Base-by-base conservation (phyloP, 1,140 invertebrate species). In the Musca vetustissima region DNA sequence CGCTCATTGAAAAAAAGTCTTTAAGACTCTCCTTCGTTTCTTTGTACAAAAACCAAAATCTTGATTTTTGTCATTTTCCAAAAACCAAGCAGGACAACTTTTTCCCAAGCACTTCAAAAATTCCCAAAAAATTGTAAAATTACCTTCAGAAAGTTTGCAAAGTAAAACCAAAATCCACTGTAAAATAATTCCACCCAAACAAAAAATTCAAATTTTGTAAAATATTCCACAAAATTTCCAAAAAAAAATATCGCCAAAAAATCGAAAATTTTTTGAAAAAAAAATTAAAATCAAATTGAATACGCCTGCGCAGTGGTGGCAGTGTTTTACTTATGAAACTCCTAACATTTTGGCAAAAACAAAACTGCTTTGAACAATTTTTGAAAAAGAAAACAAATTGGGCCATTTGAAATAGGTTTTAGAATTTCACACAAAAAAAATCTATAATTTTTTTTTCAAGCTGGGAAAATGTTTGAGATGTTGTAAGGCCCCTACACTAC, bases 241-340 rank as follows among this genome's bases (percentile, higher is more conserved):
- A 64, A 25, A 32, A 36, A 24, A 47, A 43, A 19, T 28, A 28
- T 28, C 28, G 8, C 3, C 28, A 28, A 47, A 50, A 32, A 50
- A 13, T 28, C 28, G 3, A 64, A 55, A 55, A 32, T n/a, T n/a
- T 52, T 22, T 28, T 55, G 59, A 64, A 64, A 52, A 43, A 50
- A 64, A 32, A 64, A 19, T 57, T 28, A 17, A 49, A 50, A 49
- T 52, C 49, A 59, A 59, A 69, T 55, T 53, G 15, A 59, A 55
- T 48, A 66, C 64, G 57, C 67, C 66, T 80, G 74, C 79, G 79
- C 79, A 81, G 79, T 81, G 79, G 79, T 81, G 78, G 79, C 79
- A 81, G 79, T 81, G 79, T 80, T 80, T 79, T 80, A 81, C 79
- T 81, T 81, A 80, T 72, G 80, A 77, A 66, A 59, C 55, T 52